Percentiles rank a stretch among this genome's conserved stretches.
phyloP scores from a whole-genome alignment of 2,888 invertebrate genomes.

The Ichneumon xanthorius region DNA sequence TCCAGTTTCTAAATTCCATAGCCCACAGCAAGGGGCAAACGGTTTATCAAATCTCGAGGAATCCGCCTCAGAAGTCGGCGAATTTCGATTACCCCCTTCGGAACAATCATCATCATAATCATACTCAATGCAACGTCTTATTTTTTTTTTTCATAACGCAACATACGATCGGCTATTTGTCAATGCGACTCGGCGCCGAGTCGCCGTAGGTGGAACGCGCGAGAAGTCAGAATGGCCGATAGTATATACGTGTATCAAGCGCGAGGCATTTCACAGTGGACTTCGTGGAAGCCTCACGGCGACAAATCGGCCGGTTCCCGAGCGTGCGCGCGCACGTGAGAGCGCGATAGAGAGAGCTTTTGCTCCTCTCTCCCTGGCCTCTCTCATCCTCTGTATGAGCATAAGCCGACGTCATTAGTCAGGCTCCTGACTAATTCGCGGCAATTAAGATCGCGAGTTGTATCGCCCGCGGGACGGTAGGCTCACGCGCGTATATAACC shows the following conservation, averaged over 20 bases:
- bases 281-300: conserved; percentile 70
- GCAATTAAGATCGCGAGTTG: conserved; percentile 76
- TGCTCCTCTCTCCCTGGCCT: conserved; percentile 38
- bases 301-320: conserved; percentile 71
- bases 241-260: conserved; percentile 1
- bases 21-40: not conserved
- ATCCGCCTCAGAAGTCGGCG: conserved; percentile 5
- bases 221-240: conserved; percentile 34
- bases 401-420: conserved; percentile 77
- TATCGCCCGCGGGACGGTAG: conserved; percentile 62
- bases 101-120: conserved; percentile 20
- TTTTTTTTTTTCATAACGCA: conserved; percentile 26
- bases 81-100: conserved; percentile 23
- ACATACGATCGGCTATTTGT: conserved; percentile 44
- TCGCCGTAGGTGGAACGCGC: conserved; percentile 62
- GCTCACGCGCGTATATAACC: conserved; percentile 43
- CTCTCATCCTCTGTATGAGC: conserved; percentile 65
- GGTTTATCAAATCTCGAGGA: not conserved
- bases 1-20: too few species aligned
- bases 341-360: conserved; percentile 14
- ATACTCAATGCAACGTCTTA: conserved; percentile 34
- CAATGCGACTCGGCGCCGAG: conserved; percentile 43
- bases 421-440: conserved; percentile 78
- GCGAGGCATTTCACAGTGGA: conserved; percentile 8
- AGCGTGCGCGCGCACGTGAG: conserved; percentile 7